These are phyloP conservation scores for Ammodytes dubius DNA, from an alignment of 2,113 vertebrate genomes.

Conservation along the genomic window DNA sequence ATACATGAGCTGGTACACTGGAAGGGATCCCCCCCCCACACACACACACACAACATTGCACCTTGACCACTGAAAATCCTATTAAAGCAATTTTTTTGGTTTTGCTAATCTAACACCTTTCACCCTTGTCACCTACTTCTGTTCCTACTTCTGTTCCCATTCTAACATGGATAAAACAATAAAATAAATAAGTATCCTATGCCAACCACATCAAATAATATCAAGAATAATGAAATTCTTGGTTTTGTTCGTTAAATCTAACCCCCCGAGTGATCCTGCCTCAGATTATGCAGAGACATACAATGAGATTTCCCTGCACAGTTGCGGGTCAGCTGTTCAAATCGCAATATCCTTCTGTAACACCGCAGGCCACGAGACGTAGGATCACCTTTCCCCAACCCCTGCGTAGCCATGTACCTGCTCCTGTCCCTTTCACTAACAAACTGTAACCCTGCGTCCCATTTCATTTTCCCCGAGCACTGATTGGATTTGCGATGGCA, in stretches of 20 bases:
- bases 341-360: conserved; percentile 68
- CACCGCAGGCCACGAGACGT: conserved; percentile 65
- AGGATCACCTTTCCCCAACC: conserved; percentile 55
- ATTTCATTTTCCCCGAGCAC: conserved; percentile 81
- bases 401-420: conserved; percentile 41
- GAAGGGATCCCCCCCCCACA: not conserved
- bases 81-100: not conserved
- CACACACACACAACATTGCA: too few species aligned
- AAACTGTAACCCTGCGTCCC: conserved; percentile 70
- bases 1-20: not conserved
- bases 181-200: not conserved
- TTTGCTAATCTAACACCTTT: conserved; percentile 2
- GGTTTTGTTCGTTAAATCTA: conserved; percentile 34
- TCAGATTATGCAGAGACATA: conserved; percentile 63
- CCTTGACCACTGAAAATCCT: conserved; percentile 4
- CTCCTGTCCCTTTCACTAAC: conserved; percentile 71
- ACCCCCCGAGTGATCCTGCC: conserved; percentile 38
- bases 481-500: conserved; percentile 84
- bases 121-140: not conserved
- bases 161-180: not conserved
- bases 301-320: conserved; percentile 64
- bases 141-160: not conserved
- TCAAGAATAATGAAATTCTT: conserved; percentile 56
- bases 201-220: conserved; percentile 44
- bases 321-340: conserved; percentile 73